Percentiles rank a stretch among this genome's conserved stretches.
Conservation (phyloP, 2,113 vertebrate genomes). For the Egretta garzetta region DNA sequence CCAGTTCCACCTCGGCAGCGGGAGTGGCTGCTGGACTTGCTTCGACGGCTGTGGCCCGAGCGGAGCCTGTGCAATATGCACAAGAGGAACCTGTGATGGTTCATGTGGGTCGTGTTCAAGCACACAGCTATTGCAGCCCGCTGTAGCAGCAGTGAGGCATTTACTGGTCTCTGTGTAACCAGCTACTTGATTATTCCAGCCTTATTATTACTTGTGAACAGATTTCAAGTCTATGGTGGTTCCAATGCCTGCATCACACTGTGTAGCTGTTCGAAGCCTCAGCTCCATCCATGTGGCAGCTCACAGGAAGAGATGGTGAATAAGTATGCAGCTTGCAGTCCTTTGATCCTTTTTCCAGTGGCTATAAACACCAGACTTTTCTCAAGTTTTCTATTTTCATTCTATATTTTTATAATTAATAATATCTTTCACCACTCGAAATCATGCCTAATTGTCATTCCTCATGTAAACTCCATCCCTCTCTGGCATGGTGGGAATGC, state of each 20-base stretch:
- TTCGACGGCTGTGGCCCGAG: background rate
- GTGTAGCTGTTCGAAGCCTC: background rate
- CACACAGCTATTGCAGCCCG: background rate
- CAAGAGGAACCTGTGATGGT: background rate
- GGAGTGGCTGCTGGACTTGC: background rate
- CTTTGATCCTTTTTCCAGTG: background rate
- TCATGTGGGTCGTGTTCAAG: background rate
- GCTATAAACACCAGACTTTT: background rate
- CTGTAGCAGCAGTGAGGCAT: background rate
- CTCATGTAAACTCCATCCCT: background rate
- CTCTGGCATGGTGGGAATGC: rapidly evolving
- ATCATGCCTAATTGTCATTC: background rate
- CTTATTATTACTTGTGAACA: background rate
- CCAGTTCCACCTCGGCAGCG: background rate
- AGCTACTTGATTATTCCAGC: background rate
- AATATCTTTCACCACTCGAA: background rate
- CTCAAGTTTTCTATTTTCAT: background rate
- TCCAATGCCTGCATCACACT: background rate
- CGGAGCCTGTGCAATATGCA: rapidly evolving
- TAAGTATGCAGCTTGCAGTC: background rate
- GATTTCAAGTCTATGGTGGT: background rate
- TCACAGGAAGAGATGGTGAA: background rate
- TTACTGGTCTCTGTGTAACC: background rate
- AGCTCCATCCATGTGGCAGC: background rate
- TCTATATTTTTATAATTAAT: background rate